Conservation (phyloP, 2,888 invertebrate species). For the Eupithecia vulgata region DNA sequence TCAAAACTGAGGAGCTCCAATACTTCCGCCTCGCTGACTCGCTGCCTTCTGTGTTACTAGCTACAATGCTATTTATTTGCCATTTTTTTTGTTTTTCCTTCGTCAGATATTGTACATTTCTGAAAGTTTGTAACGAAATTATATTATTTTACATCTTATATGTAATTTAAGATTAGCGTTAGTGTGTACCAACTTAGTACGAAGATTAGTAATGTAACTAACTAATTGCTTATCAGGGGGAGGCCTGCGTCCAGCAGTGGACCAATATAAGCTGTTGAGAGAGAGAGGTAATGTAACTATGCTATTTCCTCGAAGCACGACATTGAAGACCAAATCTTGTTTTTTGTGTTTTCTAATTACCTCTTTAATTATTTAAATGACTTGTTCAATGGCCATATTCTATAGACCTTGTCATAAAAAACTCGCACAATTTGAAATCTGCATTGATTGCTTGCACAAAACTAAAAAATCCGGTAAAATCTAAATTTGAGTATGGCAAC, state of each 20-base stretch:
- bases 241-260: no score
- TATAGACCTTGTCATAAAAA: not conserved
- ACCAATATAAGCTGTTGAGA: no score
- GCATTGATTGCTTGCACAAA: not conserved
- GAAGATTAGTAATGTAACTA: no score
- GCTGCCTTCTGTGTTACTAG: conserved; percentile 51
- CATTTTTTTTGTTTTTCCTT: conserved; percentile 13
- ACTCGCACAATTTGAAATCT: not conserved
- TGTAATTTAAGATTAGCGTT: not conserved
- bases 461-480: not conserved
- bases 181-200: no score
- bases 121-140: no score
- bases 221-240: no score
- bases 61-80: not conserved
- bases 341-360: no score
- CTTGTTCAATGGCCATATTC: not conserved
- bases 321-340: no score
- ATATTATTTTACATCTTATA: not conserved
- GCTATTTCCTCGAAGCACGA: not conserved
- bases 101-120: not conserved
- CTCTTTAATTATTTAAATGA: no score
- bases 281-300: not conserved
- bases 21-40: conserved; percentile 79
- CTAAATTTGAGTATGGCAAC: conserved; percentile 37
- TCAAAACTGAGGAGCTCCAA: conserved; percentile 83